phyloP scores from a whole-genome alignment of 2,797 vertebrate species.

The Oophaga sylvatica region DNA sequence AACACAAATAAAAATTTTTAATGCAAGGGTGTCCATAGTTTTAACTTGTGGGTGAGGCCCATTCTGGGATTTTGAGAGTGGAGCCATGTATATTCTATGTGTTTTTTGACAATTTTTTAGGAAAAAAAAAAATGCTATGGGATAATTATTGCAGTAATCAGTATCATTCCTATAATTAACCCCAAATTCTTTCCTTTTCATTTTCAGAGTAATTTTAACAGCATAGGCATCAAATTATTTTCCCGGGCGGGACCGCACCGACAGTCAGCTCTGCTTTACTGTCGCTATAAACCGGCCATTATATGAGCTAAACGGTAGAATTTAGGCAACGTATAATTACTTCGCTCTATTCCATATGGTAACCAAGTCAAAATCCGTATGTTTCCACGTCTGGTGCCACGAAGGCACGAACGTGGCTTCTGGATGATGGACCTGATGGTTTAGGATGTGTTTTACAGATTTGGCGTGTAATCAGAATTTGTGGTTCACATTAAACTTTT shows the following conservation, averaged over 20 bases:
- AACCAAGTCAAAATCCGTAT: background rate
- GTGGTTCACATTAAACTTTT: slow-evolving; percentile 3
- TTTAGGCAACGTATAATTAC: background rate
- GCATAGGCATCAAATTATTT: background rate
- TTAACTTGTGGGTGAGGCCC: no score
- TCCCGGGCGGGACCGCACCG: background rate
- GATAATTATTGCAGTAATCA: background rate
- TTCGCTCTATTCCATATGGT: background rate
- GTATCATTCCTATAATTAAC: background rate
- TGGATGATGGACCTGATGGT: background rate
- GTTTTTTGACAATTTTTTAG: background rate
- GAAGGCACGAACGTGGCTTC: background rate
- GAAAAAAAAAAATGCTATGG: background rate
- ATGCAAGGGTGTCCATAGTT: no score
- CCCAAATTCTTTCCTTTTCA: background rate
- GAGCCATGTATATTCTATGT: background rate
- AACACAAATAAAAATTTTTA: no score
- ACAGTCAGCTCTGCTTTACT: background rate
- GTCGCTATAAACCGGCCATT: slow-evolving; percentile 5
- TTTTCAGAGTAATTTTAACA: slow-evolving; percentile 4
- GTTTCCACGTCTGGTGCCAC: background rate
- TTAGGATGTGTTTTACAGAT: slow-evolving; percentile 19
- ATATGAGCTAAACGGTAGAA: slow-evolving; percentile 9
- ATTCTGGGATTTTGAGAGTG: background rate
- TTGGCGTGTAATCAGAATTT: slow-evolving; percentile 21